Evolutionary conservation across 2,888 invertebrate species (phyloP).

Genomic region (Drosophila anceps): DNA sequence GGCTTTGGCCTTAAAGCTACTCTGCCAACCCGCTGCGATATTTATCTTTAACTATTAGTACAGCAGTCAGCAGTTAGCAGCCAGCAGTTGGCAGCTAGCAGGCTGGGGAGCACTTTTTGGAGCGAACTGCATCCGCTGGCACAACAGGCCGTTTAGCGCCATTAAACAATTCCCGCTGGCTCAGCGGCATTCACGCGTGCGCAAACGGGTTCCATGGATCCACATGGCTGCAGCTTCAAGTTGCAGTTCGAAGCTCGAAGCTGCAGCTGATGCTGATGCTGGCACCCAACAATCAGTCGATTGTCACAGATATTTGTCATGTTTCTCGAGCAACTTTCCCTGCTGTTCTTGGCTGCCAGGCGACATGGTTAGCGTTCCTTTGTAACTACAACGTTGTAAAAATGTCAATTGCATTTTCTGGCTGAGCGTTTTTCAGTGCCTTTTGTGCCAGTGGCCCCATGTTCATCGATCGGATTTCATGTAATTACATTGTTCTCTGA

Average conservation of each 20-base stretch:
- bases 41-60: constrained; percentile 75
- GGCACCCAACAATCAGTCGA: constrained; percentile 75
- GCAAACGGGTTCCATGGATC: constrained; percentile 66
- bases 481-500: constrained; percentile 84
- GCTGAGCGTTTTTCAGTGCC: constrained; percentile 40
- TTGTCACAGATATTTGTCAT: constrained; percentile 81
- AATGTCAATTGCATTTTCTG: constrained; percentile 80
- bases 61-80: constrained; percentile 52
- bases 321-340: constrained; percentile 75
- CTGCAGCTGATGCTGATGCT: constrained; percentile 16
- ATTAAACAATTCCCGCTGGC: constrained; percentile 79
- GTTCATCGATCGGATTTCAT: constrained; percentile 82
- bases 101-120: constrained; percentile 34
- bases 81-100: constrained; percentile 41
- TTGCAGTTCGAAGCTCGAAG: neutral
- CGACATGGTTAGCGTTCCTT: constrained; percentile 63
- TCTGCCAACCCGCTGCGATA: constrained; percentile 65
- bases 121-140: constrained; percentile 54
- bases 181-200: constrained; percentile 81
- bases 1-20: constrained; percentile 30
- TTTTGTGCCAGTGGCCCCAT: constrained; percentile 62
- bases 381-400: constrained; percentile 72
- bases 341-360: constrained; percentile 63
- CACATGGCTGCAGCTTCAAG: constrained; percentile 12
- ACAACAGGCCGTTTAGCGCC: constrained; percentile 80